These are phyloP conservation scores for Dione juno DNA, from an alignment of 2,888 invertebrate genomes.

Conservation along the genomic window DNA sequence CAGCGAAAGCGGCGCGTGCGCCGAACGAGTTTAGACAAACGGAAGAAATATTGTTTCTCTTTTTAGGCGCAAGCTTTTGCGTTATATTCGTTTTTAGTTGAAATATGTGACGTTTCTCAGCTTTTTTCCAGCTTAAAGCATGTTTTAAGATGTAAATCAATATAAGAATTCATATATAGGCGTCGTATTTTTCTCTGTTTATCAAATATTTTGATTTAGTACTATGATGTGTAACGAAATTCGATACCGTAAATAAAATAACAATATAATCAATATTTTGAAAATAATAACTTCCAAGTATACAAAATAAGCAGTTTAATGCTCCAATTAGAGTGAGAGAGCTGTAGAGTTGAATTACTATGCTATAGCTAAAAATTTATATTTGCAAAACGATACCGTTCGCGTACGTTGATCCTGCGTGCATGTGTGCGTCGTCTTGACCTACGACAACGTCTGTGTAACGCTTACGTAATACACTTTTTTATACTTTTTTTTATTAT, in stretches of 20 bases:
- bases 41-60: constrained; percentile 82
- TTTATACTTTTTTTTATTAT: constrained; percentile 46
- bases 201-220: not conserved
- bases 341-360: constrained; percentile 47
- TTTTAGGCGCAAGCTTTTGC: constrained; percentile 73
- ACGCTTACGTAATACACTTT: constrained; percentile 65
- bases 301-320: constrained; percentile 36
- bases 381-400: constrained; percentile 69
- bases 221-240: not conserved
- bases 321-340: constrained; percentile 49
- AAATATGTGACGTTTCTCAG: not conserved
- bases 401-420: constrained; percentile 64
- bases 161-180: not conserved
- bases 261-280: constrained; percentile 22
- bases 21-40: constrained; percentile 82
- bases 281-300: constrained; percentile 33
- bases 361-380: constrained; percentile 48
- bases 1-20: constrained; percentile 70
- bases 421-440: constrained; percentile 55
- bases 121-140: not conserved
- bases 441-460: constrained; percentile 59
- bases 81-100: constrained; percentile 39
- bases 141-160: not conserved
- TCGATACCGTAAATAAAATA: not conserved
- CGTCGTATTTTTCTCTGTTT: not conserved